These are phyloP conservation scores for Papilio dardanus DNA, from an alignment of 1,140 invertebrate species.

Conservation along the genomic window DNA sequence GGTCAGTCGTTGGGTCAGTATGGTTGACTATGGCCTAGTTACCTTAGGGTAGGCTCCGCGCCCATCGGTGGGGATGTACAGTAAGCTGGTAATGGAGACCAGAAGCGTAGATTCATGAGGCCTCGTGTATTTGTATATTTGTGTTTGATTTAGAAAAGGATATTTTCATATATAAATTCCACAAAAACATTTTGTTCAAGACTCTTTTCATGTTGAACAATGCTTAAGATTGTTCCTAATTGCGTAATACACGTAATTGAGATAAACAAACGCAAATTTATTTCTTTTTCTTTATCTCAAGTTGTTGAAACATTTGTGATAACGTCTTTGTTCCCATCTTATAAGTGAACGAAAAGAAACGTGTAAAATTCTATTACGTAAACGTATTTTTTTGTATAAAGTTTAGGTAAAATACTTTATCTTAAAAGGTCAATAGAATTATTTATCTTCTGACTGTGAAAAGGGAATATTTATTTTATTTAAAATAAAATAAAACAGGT, in stretches of 20 bases:
- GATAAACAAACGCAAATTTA: conserved; percentile 8
- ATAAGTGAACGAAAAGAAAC: neutral
- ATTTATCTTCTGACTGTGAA: neutral
- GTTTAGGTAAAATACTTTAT: conserved; percentile 5
- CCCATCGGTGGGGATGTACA: no score
- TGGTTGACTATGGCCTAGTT: no score
- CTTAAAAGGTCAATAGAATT: neutral
- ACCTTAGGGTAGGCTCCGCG: no score
- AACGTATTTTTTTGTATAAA: neutral
- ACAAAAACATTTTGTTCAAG: neutral
- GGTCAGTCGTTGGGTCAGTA: no score
- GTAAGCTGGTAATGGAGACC: no score
- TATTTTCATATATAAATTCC: neutral
- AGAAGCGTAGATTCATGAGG: no score
- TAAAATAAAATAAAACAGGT: neutral
- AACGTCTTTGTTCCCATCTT: conserved; percentile 3
- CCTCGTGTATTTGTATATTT: no score
- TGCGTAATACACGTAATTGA: neutral
- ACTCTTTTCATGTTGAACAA: neutral
- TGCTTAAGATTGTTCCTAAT: neutral
- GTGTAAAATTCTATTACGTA: neutral
- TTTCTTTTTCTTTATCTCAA: conserved; percentile 18
- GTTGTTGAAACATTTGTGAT: neutral
- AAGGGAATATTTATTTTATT: neutral
- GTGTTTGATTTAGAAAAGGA: neutral